These are phyloP conservation scores for Orthonevra nobilis DNA, from an alignment of 2,888 invertebrate genomes.

Conservation along the genomic window DNA sequence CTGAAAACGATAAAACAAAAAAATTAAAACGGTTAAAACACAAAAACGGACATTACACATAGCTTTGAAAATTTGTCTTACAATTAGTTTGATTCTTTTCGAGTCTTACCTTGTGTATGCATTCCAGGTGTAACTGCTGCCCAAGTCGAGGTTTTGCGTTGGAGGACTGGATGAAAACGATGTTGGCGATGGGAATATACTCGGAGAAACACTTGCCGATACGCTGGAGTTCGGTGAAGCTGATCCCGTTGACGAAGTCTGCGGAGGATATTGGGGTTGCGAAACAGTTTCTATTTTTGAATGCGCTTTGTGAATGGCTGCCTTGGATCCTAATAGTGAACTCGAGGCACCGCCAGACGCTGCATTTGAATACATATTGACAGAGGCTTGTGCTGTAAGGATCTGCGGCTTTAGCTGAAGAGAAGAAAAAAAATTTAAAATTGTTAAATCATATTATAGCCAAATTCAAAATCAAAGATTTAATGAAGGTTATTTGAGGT, in stretches of 20 bases:
- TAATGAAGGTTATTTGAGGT: no score
- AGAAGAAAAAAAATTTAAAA: no score
- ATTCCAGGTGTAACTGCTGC: conserved; percentile 76
- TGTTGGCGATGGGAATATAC: conserved; percentile 78
- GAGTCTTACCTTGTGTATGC: conserved; percentile 77
- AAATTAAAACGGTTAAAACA: neutral
- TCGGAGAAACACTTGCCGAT: conserved; percentile 79
- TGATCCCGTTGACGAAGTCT: conserved; percentile 79
- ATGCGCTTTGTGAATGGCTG: conserved; percentile 55
- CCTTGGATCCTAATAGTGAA: conserved; percentile 31
- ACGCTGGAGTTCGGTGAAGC: conserved; percentile 78
- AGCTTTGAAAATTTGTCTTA: no score
- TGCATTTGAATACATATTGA: conserved; percentile 45
- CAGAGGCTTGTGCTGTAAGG: neutral
- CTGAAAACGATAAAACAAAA: conserved; percentile 62
- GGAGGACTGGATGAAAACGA: conserved; percentile 77
- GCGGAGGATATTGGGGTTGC: conserved; percentile 79
- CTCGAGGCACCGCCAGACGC: neutral
- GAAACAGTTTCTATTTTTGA: conserved; percentile 53
- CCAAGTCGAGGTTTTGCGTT: conserved; percentile 73
- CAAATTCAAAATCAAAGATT: no score
- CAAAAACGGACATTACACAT: no score
- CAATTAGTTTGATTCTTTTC: no score
- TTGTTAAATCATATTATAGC: no score
- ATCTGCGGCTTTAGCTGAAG: conserved; percentile 44